phyloP scores from a whole-genome alignment of 2,888 invertebrate species.

The Aporophyla nigra region DNA sequence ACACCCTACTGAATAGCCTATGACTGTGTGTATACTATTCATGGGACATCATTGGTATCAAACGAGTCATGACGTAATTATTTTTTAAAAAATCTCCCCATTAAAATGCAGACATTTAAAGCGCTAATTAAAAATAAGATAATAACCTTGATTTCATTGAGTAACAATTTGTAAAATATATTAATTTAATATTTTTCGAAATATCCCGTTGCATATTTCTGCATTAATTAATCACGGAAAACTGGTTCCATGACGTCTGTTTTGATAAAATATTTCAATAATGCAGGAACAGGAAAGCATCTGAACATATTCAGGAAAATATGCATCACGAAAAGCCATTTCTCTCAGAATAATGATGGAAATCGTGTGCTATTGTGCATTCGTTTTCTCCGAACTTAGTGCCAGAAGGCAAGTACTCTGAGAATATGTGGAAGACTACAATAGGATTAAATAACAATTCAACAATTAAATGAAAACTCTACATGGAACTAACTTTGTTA shows the following conservation, averaged over 20 bases:
- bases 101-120: neutral
- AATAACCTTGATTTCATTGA: neutral
- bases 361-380: neutral
- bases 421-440: neutral
- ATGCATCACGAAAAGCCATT: neutral
- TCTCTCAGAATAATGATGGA: neutral
- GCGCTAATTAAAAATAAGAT: neutral
- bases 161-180: neutral
- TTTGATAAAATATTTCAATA: constrained; percentile 1
- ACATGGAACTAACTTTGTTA: neutral
- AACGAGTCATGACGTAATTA: constrained; percentile 2
- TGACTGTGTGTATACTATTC: constrained; percentile 21
- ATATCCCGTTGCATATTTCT: neutral
- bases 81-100: neutral
- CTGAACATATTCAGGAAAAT: neutral
- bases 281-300: neutral
- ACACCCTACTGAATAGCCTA: constrained; percentile 30
- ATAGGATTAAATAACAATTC: neutral
- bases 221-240: neutral
- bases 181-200: neutral
- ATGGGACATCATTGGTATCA: constrained; percentile 8
- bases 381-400: neutral
- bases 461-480: neutral
- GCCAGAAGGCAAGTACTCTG: neutral
- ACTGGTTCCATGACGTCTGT: neutral